A percentile compares a stretch with the other conserved stretches of the same genome.
phyloP scores from a whole-genome alignment of 2,888 invertebrate species.

The Sesamia inferens region DNA sequence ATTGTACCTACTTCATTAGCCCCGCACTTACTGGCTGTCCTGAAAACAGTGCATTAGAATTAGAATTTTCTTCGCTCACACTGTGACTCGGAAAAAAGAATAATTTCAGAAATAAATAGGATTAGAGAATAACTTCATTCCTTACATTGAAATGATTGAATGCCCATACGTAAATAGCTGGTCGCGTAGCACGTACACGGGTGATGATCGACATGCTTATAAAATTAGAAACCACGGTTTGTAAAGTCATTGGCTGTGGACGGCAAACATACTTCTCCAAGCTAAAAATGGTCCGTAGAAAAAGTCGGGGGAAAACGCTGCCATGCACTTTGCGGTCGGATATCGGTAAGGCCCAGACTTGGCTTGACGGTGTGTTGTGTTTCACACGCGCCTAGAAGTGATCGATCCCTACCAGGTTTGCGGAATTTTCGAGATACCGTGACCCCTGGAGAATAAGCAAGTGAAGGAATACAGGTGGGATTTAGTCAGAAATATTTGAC shows the following conservation, averaged over 20 bases:
- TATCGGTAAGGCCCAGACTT: too few relatives aligned
- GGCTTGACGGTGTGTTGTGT: too few relatives aligned
- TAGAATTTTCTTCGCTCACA: conserved; percentile 46
- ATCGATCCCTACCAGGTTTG: too few relatives aligned
- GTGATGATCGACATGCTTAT: not conserved
- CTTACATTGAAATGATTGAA: not conserved
- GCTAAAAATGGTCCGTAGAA: too few relatives aligned
- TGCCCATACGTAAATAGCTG: not conserved
- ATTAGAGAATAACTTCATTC: not conserved
- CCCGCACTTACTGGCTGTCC: conserved; percentile 57
- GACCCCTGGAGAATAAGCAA: too few relatives aligned
- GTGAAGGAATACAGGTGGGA: too few relatives aligned
- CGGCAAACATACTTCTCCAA: too few relatives aligned
- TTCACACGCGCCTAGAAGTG: too few relatives aligned
- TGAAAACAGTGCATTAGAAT: conserved; percentile 49
- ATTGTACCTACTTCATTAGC: conserved; percentile 68
- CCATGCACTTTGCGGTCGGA: too few relatives aligned
- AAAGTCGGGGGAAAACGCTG: not conserved
- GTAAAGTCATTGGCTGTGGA: not conserved
- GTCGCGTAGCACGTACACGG: not conserved
- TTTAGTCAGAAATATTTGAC: too few relatives aligned
- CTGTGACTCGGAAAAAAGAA: conserved; percentile 24
- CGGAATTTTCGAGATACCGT: too few relatives aligned
- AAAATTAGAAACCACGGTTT: not conserved
- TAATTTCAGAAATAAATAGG: conserved; percentile 18